phyloP scores from a whole-genome alignment of 2,888 invertebrate genomes.

The Euzetes globulus region DNA sequence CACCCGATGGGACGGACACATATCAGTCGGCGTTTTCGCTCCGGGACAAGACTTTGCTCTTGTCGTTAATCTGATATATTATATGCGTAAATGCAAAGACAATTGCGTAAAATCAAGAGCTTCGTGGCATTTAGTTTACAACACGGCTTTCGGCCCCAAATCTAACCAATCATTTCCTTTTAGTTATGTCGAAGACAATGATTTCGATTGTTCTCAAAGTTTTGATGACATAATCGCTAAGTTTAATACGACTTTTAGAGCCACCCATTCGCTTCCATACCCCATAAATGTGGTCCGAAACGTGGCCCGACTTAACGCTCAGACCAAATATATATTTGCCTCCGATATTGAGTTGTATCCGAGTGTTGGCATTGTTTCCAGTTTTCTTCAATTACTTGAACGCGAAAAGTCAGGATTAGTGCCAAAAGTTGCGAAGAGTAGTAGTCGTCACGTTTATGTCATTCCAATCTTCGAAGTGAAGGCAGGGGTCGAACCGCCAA shows the following conservation, averaged over 20 bases:
- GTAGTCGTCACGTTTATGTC: slow-evolving; percentile 66
- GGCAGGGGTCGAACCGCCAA: slow-evolving; percentile 42
- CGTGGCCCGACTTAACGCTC: slow-evolving; percentile 41
- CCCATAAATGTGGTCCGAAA: slow-evolving; percentile 43
- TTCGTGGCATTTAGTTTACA: slow-evolving; percentile 83
- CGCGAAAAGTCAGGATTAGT: slow-evolving; percentile 9
- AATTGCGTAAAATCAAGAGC: slow-evolving; percentile 67
- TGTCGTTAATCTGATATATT: slow-evolving; percentile 70
- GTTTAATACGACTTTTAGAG: slow-evolving; percentile 34
- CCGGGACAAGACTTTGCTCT: slow-evolving; percentile 73
- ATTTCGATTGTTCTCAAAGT: slow-evolving; percentile 23
- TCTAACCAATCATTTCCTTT: slow-evolving; percentile 18
- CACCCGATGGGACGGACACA: slow-evolving; percentile 77
- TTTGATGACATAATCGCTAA: slow-evolving; percentile 21
- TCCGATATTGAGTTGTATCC: slow-evolving; percentile 43
- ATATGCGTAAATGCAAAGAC: slow-evolving; percentile 65
- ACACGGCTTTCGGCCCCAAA: slow-evolving; percentile 59
- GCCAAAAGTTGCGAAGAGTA: slow-evolving; percentile 28
- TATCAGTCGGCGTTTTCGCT: slow-evolving; percentile 77
- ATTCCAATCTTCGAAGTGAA: slow-evolving; percentile 77
- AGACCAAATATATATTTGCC: slow-evolving; percentile 42
- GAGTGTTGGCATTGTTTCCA: slow-evolving; percentile 40
- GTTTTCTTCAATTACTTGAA: slow-evolving; percentile 38
- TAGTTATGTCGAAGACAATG: slow-evolving; percentile 17
- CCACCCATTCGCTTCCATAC: slow-evolving; percentile 53